Base-by-base conservation (phyloP, 2,113 vertebrate genomes). In the Campylomormyrus tamandua region DNA sequence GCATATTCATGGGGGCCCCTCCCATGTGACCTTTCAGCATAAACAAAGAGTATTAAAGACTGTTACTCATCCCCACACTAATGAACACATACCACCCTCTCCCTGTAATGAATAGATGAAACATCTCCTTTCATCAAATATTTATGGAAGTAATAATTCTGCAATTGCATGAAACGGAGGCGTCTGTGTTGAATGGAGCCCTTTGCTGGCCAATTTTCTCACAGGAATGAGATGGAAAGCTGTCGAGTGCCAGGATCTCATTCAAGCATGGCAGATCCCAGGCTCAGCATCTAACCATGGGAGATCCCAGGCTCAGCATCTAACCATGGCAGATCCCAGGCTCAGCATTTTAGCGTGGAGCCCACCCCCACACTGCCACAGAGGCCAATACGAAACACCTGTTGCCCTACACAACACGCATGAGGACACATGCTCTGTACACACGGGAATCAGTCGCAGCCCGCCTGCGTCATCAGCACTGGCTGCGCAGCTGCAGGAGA, bases 131-230 rank as follows among this genome's bases (percentile, higher is more conserved):
- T 95, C 92, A 96, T 96, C 94, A 96, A 97, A 95, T 96, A 96
- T 97, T 96, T 96, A 96, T 96, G 94, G 90, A 94, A 95, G 94
- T 93, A 95, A 95, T 95, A 96, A 95, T 96, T 94, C 91, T 93
- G 88, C 92, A 87, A 92, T 90, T 86, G 93, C 91, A 94, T 94
- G 94, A 62, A 50, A 46, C 27, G 8, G 58, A 48, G 42, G 3
- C 3, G 24, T 74, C 45, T 58, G 27, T 31, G 21, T 31, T 46
- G 52, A 52, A 27, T 27, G 39, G 39, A 83, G 80, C 48, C 15
- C 11, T 70, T 50, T 46, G 1, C 45, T 7, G 83, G 27, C 85
- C 56, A n/a, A 42, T 77, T 77, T 17, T 39, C 70, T 39, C 27
- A 77, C 70, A 39, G 35, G 35, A 35, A 39, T 53, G 45, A 86